Evolutionary conservation across 2,113 vertebrate genomes (phyloP).

Genomic region (Acanthochromis polyacanthus): DNA sequence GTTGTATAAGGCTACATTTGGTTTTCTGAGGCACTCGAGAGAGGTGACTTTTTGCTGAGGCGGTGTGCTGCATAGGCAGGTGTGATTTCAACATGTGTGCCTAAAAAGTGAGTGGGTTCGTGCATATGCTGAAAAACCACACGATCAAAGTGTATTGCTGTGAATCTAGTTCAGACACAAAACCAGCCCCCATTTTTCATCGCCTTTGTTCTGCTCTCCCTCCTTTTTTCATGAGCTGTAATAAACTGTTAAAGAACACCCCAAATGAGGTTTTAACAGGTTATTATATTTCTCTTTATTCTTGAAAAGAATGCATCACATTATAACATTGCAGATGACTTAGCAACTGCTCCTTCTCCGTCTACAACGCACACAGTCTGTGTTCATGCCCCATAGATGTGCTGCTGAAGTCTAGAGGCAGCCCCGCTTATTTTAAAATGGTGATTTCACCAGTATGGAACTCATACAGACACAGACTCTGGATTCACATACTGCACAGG

Average conservation of each 20-base stretch:
- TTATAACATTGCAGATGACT: conserved; percentile 13
- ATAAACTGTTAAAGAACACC: conserved; percentile 14
- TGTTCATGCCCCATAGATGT: conserved; percentile 48
- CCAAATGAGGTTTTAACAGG: conserved; percentile 11
- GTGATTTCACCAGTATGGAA: conserved; percentile 83
- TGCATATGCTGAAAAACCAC: conserved; percentile 73
- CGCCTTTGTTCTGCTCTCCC: conserved; percentile 58
- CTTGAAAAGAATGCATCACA: not conserved
- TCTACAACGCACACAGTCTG: conserved; percentile 44
- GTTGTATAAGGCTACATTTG: conserved; percentile 48
- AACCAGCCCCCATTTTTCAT: conserved; percentile 20
- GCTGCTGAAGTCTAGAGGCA: conserved; percentile 52
- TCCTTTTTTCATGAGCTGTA: conserved; percentile 48
- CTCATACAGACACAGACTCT: conserved; percentile 64
- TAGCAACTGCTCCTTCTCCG: not conserved
- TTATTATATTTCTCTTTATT: conserved; percentile 33
- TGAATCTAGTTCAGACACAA: conserved; percentile 68
- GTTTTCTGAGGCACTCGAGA: conserved; percentile 57
- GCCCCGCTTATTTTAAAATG: conserved; percentile 65
- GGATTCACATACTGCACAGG: conserved; percentile 59
- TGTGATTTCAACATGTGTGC: conserved; percentile 75
- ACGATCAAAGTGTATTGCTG: conserved; percentile 73
- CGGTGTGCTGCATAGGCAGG: conserved; percentile 72
- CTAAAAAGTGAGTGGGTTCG: conserved; percentile 67
- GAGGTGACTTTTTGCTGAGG: conserved; percentile 68